A percentile compares a stretch with the other conserved stretches of the same genome.
Evolutionary conservation across 2,113 vertebrate species (phyloP).

Genomic region (Gnathonemus echidnorhynchus): DNA sequence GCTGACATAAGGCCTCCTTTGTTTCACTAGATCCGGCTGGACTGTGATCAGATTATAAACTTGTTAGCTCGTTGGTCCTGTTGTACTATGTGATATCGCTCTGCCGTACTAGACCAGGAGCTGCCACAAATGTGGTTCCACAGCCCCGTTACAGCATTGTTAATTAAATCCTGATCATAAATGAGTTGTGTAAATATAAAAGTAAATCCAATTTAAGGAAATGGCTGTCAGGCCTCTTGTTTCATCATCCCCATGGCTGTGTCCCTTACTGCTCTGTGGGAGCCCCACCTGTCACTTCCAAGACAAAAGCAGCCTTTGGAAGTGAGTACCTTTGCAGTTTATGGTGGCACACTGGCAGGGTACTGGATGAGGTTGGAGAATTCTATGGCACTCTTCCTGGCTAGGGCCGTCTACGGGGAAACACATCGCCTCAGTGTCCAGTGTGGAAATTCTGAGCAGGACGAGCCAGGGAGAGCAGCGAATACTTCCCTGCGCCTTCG

Average conservation of each 20-base stretch:
- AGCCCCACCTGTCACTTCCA: not conserved
- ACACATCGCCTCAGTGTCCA: not conserved
- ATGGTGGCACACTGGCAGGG: not conserved
- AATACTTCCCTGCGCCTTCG: conserved; percentile 16
- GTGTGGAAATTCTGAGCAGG: not conserved
- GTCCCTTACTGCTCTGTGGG: not conserved
- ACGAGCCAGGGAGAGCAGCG: not conserved
- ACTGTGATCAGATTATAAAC: conserved; percentile 27
- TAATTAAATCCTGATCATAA: not conserved
- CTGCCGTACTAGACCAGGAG: not conserved
- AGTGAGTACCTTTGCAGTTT: not conserved
- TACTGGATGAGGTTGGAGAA: not conserved
- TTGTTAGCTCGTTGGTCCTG: conserved; percentile 23
- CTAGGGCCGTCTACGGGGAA: not conserved
- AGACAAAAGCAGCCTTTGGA: not conserved
- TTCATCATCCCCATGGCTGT: not conserved
- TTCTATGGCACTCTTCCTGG: not conserved
- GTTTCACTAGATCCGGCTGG: conserved; percentile 18
- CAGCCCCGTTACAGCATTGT: not conserved
- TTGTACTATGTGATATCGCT: conserved; percentile 2
- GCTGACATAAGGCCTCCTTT: conserved; percentile 34
- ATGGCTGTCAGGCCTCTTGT: not conserved
- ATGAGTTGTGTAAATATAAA: not conserved
- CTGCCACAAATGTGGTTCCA: not conserved
- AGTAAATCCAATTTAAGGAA: not conserved